Evolutionary conservation across 2,113 vertebrate genomes (phyloP), one percentile per base, ranked within the genome.

Genomic region (Gambusia affinis): DNA sequence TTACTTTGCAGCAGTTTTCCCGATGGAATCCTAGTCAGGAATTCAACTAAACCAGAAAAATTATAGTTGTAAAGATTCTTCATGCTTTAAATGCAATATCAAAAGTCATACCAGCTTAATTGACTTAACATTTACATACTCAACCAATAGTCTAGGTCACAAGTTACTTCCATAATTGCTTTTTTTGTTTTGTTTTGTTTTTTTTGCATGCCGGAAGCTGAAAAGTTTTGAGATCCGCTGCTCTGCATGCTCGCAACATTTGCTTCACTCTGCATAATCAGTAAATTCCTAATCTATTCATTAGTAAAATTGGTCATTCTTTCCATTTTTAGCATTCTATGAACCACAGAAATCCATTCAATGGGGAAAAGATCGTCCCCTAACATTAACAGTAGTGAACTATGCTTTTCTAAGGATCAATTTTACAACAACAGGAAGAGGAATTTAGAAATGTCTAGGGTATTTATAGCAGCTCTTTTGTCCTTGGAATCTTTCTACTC

Each of bases 41-140:
- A 47, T 47, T 3, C 44, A 47, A 47, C 44, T 47, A 7, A 47
- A 47, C 15, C 4, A 19, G 44, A 47, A 47, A 47, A 47, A 47
- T 19, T 19, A 14, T 42, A 42, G 17, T 19, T 17, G 1, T 47
- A 17, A 47, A 47, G 1, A 19, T 77, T 71, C 67, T n/a, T 64
- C 28, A 63, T 12, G 76, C 42, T 47, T n/a, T 8, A 19, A 67
- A 37, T 80, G 31, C 35, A n/a, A 78, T 19, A 68, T n/a, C 42
- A 67, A 75, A 73, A 24, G 51, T 54, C 24, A 54, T 17, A 57
- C 22, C 51, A 57, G 24, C 51, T 24, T 57, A 57, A n/a, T 3
- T 24, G 22, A 10, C 7, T n/a, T 57, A 54, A 54, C 19, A 19
- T 15, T 19, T 19, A 7, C 14, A 54, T 54, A 54, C 6, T 24